These are phyloP conservation scores for Xiphias gladius DNA, from an alignment of 2,113 vertebrate species.

Conservation along the genomic window DNA sequence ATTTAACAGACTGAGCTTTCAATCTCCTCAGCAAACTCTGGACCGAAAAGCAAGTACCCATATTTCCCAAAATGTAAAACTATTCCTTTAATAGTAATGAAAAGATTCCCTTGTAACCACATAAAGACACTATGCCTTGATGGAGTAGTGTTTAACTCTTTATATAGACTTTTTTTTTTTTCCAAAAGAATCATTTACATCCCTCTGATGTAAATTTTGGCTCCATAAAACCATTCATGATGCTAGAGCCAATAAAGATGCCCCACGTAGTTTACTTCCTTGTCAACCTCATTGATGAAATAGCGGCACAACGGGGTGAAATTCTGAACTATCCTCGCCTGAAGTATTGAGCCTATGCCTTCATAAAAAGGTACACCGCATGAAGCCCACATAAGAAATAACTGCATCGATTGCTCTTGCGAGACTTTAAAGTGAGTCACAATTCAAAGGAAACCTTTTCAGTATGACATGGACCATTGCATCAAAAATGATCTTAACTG, in stretches of 20 bases:
- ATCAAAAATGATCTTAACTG: too few relatives aligned
- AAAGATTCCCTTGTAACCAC: neutral
- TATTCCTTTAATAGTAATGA: neutral
- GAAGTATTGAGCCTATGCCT: too few relatives aligned
- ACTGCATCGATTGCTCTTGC: too few relatives aligned
- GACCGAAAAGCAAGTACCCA: neutral
- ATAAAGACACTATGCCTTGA: neutral
- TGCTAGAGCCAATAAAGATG: slow-evolving; percentile 42
- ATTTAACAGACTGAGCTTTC: too few relatives aligned
- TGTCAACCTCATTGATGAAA: slow-evolving; percentile 38
- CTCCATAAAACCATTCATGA: slow-evolving; percentile 51
- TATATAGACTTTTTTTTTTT: neutral
- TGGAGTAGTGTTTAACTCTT: neutral
- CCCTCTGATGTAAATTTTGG: slow-evolving; percentile 43
- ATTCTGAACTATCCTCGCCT: too few relatives aligned
- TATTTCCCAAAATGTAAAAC: neutral
- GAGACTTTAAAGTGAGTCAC: too few relatives aligned
- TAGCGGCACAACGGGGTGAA: neutral
- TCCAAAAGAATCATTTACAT: too few relatives aligned
- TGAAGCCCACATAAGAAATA: too few relatives aligned
- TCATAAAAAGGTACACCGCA: too few relatives aligned
- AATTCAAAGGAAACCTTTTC: too few relatives aligned
- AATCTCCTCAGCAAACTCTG: too few relatives aligned
- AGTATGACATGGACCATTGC: too few relatives aligned
- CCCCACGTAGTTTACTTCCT: slow-evolving; percentile 41